These are phyloP conservation scores for Heliconius erato DNA, from an alignment of 2,888 invertebrate species.

Conservation along the genomic window DNA sequence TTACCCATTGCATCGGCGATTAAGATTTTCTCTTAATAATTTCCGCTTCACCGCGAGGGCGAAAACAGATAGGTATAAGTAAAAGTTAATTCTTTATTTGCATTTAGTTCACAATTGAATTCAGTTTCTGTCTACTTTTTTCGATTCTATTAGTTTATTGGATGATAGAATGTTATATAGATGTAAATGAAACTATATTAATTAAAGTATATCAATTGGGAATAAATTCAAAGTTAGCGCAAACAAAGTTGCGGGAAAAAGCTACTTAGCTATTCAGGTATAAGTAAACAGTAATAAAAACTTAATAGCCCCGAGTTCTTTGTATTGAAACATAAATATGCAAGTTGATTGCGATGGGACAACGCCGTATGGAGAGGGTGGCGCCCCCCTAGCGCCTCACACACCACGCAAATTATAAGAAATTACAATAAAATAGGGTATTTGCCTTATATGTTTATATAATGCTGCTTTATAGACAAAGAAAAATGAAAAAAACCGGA, in stretches of 20 bases:
- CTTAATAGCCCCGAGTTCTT: background rate
- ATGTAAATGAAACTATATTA: background rate
- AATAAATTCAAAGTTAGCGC: background rate
- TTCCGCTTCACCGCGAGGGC: too few species aligned
- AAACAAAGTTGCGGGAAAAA: background rate
- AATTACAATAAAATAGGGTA: background rate
- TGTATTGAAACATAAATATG: constrained; percentile 28
- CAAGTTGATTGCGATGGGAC: constrained; percentile 10
- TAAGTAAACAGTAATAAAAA: constrained; percentile 16
- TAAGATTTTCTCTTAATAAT: too few species aligned
- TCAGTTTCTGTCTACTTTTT: too few species aligned
- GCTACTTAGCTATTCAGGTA: background rate
- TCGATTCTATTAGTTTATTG: too few species aligned
- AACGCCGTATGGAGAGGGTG: constrained; percentile 1
- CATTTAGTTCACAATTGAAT: too few species aligned
- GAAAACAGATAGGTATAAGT: too few species aligned
- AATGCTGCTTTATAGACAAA: background rate
- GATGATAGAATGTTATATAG: background rate
- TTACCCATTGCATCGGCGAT: too few species aligned
- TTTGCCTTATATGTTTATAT: background rate
- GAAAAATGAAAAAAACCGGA: too few species aligned
- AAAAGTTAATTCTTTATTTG: too few species aligned
- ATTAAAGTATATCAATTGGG: background rate
- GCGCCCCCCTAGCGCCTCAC: constrained; percentile 16
- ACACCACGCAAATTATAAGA: constrained; percentile 6